A percentile compares a stretch with the other conserved stretches of the same genome.
Evolutionary conservation across 2,888 invertebrate species (phyloP).

Genomic region (Campoplex nolae): DNA sequence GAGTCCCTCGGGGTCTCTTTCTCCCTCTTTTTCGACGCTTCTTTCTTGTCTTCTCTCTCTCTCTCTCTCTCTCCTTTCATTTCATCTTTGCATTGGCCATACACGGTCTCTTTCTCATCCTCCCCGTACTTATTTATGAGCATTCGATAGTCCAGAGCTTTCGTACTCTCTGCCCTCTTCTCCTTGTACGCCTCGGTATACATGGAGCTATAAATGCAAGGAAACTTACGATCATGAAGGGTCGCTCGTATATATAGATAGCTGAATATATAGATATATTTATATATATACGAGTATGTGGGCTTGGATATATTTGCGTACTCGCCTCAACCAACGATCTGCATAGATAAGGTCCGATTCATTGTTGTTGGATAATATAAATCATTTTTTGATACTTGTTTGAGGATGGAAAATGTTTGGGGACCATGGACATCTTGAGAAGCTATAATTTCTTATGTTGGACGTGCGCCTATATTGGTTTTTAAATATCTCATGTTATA

Average conservation of each 20-base stretch:
- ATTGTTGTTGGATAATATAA: constrained; percentile 35
- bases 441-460: background rate
- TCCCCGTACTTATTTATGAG: constrained; percentile 55
- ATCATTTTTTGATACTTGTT: constrained; percentile 18
- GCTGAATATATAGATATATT: background rate
- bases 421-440: background rate
- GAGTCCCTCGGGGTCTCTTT: constrained; percentile 43
- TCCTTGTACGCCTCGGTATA: constrained; percentile 24
- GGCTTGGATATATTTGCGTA: constrained; percentile 32
- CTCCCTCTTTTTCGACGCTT: constrained; percentile 28
- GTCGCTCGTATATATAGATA: background rate
- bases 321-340: constrained; percentile 36
- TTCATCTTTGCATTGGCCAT: constrained; percentile 16
- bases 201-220: constrained; percentile 48
- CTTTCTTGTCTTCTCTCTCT: constrained; percentile 13
- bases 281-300: constrained; percentile 2
- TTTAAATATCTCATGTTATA: background rate
- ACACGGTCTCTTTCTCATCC: constrained; percentile 39
- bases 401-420: background rate
- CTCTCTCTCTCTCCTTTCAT: constrained; percentile 6
- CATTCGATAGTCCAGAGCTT: constrained; percentile 55
- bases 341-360: constrained; percentile 31
- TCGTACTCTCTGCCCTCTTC: constrained; percentile 9
- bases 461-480: background rate
- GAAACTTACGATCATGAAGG: constrained; percentile 33